Conservation (phyloP, 2,888 invertebrate species). For the Nymphalis urticae region DNA sequence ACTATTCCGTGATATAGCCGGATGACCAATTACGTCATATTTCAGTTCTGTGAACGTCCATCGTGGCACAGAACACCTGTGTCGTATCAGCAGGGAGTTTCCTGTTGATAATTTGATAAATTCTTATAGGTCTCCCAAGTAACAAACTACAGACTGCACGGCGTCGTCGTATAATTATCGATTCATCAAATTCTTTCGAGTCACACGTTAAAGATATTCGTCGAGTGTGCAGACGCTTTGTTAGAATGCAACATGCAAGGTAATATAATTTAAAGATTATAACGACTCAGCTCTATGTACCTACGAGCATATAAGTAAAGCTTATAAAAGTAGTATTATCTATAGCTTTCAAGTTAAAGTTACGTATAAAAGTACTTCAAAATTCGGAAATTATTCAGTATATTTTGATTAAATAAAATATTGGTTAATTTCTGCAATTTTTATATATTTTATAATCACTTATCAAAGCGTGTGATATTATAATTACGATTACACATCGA, state of each 20-base stretch:
- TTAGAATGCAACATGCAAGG: slow-evolving; percentile 14
- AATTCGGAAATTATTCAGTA: no score
- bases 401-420: no score
- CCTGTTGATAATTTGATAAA: slow-evolving; percentile 58
- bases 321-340: no score
- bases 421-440: no score
- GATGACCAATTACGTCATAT: slow-evolving; percentile 52
- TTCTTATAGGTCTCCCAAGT: slow-evolving; percentile 41
- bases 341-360: no score
- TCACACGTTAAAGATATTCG: slow-evolving; percentile 11
- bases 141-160: slow-evolving; percentile 35
- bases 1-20: slow-evolving; percentile 40
- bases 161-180: slow-evolving; percentile 29
- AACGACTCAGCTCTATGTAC: neutral
- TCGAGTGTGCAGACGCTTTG: slow-evolving; percentile 6
- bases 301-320: neutral
- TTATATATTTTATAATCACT: no score
- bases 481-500: no score
- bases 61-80: slow-evolving; percentile 53
- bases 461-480: no score
- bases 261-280: slow-evolving; percentile 20
- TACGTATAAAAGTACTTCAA: no score
- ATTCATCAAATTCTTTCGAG: slow-evolving; percentile 35
- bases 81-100: slow-evolving; percentile 57
- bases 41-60: slow-evolving; percentile 55